Base-by-base conservation (phyloP, 2,113 vertebrate species). In the Heterotis niloticus region DNA sequence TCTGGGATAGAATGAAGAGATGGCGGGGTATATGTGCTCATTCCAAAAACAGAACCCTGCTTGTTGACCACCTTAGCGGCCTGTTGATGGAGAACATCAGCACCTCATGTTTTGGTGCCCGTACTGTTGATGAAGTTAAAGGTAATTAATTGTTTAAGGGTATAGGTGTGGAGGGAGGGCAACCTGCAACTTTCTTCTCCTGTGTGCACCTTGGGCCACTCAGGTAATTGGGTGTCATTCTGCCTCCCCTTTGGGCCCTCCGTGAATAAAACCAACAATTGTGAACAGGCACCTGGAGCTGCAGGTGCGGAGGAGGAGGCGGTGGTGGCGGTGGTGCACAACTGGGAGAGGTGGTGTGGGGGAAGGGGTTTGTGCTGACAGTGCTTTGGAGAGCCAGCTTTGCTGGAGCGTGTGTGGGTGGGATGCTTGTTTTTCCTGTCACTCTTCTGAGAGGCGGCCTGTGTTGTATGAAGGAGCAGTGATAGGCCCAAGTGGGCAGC, bases 21-120 rank as follows among this genome's bases (percentile, higher is more conserved):
- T 2, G 34, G 34, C 34, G 34, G 34, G 34, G 34, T n/a, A n/a
- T n/a, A n/a, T n/a, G n/a, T n/a, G n/a, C n/a, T n/a, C n/a, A n/a
- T n/a, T n/a, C n/a, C n/a, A n/a, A 44, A 44, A 4, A 7, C 2
- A 44, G 34, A 44, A 7, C 34, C 34, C 34, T 44, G 34, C 34
- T 44, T 44, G 3, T 44, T 7, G 34, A 44, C 34, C 34, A 44
- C 13, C 26, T 23, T 12, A n/a, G 60, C 64, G 7, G 10, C 23
- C n/a, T 51, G 57, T 66, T 59, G 65, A 29, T 20, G 51, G 52
- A 28, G 67, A 52, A n/a, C 44, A 70, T 18, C 62, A 79, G 80
- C 79, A 81, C 78, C 79, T 82, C 86, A 81, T 79, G 88, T 83
- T 84, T 89, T 87, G 85, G 79, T 71, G 79, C 80, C 72, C 24